Conservation (phyloP, 1,140 invertebrate species). For the Eufriesea mexicana region DNA sequence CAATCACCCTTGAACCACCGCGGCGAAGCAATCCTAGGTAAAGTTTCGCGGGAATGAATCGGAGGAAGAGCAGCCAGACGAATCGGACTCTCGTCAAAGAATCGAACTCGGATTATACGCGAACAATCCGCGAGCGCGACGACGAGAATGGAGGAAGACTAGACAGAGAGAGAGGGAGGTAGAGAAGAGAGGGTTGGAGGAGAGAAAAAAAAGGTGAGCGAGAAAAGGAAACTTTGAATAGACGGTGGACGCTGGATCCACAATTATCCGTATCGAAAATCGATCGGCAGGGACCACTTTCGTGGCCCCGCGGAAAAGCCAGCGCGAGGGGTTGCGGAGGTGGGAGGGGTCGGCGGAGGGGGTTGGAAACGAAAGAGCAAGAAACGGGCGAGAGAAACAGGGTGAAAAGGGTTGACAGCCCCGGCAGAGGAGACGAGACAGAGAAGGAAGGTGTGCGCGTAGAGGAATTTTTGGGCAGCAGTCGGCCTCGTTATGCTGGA, state of each 20-base stretch:
- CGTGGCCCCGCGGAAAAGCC: slow-evolving; percentile 5
- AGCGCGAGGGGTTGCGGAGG: neutral
- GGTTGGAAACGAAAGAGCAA: slow-evolving; percentile 9
- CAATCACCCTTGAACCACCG: neutral
- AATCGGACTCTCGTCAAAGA: slow-evolving; percentile 25
- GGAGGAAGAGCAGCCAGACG: slow-evolving; percentile 25
- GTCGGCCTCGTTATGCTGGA: slow-evolving; percentile 79
- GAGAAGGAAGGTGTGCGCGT: slow-evolving; percentile 41
- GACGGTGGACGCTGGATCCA: slow-evolving; percentile 33
- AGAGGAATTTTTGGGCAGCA: slow-evolving; percentile 75
- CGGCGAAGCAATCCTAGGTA: neutral
- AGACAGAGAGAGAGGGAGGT: too few species aligned
- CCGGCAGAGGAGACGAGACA: slow-evolving; percentile 2
- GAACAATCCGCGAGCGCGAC: slow-evolving; percentile 29
- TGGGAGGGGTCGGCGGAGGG: neutral
- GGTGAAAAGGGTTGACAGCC: slow-evolving; percentile 45
- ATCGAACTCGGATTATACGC: slow-evolving; percentile 21
- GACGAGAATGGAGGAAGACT: neutral
- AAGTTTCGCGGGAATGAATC: slow-evolving; percentile 22
- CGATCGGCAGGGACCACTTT: slow-evolving; percentile 16
- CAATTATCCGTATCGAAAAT: slow-evolving; percentile 52
- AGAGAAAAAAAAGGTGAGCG: neutral
- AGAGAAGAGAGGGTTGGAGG: too few species aligned
- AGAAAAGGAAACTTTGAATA: slow-evolving; percentile 45
- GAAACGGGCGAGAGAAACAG: slow-evolving; percentile 14